Evolutionary conservation across 2,113 vertebrate species (phyloP).

Genomic region (Panthera uncia): DNA sequence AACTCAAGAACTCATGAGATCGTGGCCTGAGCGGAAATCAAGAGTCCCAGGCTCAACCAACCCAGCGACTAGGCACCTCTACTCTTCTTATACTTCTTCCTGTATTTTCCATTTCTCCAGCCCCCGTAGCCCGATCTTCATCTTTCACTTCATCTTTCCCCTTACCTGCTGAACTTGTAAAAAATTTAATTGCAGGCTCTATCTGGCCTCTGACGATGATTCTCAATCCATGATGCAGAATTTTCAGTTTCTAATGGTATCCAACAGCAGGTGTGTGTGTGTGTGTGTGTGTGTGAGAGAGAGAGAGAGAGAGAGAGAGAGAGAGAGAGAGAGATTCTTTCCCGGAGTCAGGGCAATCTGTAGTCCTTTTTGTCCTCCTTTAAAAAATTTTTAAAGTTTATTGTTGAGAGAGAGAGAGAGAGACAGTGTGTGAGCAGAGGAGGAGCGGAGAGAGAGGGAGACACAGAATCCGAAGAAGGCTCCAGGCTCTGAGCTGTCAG

Average conservation of each 20-base stretch:
- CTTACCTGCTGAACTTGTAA: background rate
- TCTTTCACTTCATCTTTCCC: background rate
- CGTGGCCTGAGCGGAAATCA: too few species aligned
- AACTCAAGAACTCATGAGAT: too few species aligned
- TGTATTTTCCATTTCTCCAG: background rate
- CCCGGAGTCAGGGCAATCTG: background rate
- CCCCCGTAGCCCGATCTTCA: background rate
- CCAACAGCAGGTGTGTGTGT: background rate
- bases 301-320: too few species aligned
- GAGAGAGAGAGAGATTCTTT: too few species aligned
- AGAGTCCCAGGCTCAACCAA: too few species aligned
- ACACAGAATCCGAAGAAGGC: too few species aligned
- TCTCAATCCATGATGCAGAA: background rate
- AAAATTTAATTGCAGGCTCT: background rate
- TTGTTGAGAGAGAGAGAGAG: too few species aligned
- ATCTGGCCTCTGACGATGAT: background rate
- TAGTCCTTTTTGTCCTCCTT: too few species aligned
- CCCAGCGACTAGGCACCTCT: background rate
- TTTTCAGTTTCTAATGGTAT: background rate
- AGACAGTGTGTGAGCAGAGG: too few species aligned
- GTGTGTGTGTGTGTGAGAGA: background rate
- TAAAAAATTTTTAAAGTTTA: too few species aligned
- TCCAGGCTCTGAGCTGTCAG: too few species aligned
- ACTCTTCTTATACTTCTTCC: background rate
- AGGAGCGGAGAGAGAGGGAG: too few species aligned